phyloP scores from a whole-genome alignment of 2,113 vertebrate species.

The Pitta sordida region DNA sequence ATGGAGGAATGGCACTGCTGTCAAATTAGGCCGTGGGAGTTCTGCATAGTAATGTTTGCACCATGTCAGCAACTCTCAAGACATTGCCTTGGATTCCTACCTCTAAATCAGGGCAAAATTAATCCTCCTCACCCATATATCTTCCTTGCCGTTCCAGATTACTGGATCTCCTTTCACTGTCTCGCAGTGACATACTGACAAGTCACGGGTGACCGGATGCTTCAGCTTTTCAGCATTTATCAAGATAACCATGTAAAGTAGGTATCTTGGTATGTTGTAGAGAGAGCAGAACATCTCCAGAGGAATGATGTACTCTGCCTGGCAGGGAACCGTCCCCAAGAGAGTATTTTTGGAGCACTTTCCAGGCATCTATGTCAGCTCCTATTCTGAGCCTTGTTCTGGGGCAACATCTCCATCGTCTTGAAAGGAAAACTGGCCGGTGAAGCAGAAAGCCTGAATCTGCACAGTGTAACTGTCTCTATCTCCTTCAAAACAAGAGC shows the following conservation, averaged over 20 bases:
- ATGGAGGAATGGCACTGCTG: background rate
- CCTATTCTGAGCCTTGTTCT: background rate
- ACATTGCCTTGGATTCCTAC: background rate
- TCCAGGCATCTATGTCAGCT: background rate
- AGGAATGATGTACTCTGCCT: background rate
- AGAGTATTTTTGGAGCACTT: background rate
- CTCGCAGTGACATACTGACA: background rate
- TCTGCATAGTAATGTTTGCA: background rate
- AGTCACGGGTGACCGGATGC: background rate
- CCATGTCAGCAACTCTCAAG: background rate
- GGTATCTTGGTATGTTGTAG: background rate
- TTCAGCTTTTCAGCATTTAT: background rate
- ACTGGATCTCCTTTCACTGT: background rate
- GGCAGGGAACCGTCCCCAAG: background rate
- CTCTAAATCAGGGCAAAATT: background rate
- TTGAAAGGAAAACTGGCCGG: background rate
- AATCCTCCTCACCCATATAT: background rate
- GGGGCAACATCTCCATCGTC: background rate
- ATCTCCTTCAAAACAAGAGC: background rate
- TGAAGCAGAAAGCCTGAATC: background rate
- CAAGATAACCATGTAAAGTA: background rate
- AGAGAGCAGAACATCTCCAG: rapidly evolving
- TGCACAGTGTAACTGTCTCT: too few relatives aligned
- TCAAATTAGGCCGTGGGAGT: background rate
- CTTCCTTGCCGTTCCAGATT: background rate